Evolutionary conservation across 2,797 vertebrate genomes (phyloP), one percentile per base, ranked within the genome.

Genomic region (Austrolebias charrua): DNA sequence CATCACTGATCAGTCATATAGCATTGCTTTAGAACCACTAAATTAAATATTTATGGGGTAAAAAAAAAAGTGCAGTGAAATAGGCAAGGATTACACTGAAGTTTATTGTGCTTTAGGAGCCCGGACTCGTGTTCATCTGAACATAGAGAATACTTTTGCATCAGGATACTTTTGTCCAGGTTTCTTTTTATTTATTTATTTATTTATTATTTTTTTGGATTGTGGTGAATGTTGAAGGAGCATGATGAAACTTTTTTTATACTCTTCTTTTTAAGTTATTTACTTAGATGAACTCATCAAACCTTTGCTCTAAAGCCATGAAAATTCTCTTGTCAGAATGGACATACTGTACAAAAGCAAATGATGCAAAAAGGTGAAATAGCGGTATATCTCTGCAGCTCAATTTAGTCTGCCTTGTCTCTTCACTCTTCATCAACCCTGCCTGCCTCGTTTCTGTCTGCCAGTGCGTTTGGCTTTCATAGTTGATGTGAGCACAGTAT

Each of bases 1-100:
- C 94, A 95, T 96, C n/a, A n/a, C n/a, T n/a, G n/a, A n/a, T n/a
- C 94, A 93, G 94, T 95, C 95, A 96, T 94, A 94, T 95, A 92
- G 94, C 94, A 94, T 95, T 93, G 92, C 94, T 95, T 97, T 95
- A 92, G 93, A 92, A 92, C 94, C 93, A 95, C 95, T 95, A 95
- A 94, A 97, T 98, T 89, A 96, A 98, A 96, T 95, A 97, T 97
- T 96, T 90, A 98, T 95, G 89, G 85, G 83, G 89, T 94, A 24
- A 24, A 24, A 95, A 89, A 72, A 81, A 78, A 80, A 81, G 92
- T 93, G 94, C 95, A 95, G 95, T 95, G 95, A 96, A 98, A 96
- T 93, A 95, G 89, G 89, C 90, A 90, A 95, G 94, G 96, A 95
- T 95, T 95, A 94, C 93, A 93, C 94, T 95, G 93, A 94, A 94